A percentile compares a stretch with the other conserved stretches of the same genome.
Evolutionary conservation across 1,140 invertebrate genomes (phyloP).

Genomic region (Choristoneura fumiferana): DNA sequence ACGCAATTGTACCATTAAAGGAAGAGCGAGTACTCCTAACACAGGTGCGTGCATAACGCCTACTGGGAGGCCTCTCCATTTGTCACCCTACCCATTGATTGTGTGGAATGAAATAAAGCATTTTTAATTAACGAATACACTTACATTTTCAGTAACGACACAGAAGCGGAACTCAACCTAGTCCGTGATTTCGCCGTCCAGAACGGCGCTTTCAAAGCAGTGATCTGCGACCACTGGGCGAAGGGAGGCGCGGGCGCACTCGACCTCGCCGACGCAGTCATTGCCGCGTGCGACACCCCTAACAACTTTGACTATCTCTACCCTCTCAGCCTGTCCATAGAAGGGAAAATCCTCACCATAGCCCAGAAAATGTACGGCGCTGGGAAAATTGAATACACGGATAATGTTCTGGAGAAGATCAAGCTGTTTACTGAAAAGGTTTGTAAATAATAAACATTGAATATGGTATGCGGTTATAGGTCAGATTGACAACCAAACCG

Average conservation of each 20-base stretch:
- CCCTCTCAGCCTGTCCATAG: conserved; percentile 86
- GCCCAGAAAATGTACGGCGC: conserved; percentile 98
- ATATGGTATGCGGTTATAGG: conserved; percentile 2
- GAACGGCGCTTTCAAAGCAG: conserved; percentile 91
- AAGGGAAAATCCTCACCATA: conserved; percentile 94
- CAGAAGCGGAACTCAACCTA: conserved; percentile 89
- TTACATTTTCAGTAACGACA: conserved; percentile 86
- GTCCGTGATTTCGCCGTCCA: conserved; percentile 85
- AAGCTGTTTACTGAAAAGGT: conserved; percentile 82
- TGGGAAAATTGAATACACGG: conserved; percentile 87
- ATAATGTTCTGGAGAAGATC: conserved; percentile 84
- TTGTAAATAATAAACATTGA: too few relatives aligned
- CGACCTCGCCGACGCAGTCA: conserved; percentile 92
- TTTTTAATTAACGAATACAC: neutral
- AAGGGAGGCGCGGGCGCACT: conserved; percentile 93
- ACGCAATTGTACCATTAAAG: too few relatives aligned
- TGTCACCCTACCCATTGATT: too few relatives aligned
- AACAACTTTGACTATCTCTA: conserved; percentile 90
- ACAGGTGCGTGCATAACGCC: too few relatives aligned
- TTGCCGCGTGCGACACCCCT: conserved; percentile 84
- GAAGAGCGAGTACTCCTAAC: too few relatives aligned
- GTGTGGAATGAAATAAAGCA: conserved; percentile 3
- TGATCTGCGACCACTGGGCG: conserved; percentile 94
- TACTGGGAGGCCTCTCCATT: too few relatives aligned
- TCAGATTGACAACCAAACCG: too few relatives aligned